Evolutionary conservation across 2,888 invertebrate genomes (phyloP), one percentile per base, ranked within the genome.

Genomic region (Achlya flavicornis): DNA sequence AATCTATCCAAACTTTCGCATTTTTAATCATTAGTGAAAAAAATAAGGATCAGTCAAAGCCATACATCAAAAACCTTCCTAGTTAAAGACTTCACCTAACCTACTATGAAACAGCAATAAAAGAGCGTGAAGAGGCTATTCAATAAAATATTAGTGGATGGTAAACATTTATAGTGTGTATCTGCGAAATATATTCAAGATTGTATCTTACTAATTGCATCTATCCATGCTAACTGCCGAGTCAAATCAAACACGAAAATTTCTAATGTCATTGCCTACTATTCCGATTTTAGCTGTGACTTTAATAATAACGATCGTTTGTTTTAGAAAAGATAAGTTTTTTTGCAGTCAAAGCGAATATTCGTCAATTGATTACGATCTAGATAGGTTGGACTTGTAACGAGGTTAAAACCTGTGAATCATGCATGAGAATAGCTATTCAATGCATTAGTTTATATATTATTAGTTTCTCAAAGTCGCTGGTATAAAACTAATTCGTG

Each of bases 151-250:
- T 7, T n/a, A 46, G 66, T 64, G 46, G 65, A 62, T 67, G 68
- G 43, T 19, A 60, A 41, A 60, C 26, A 35, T 26, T 12, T 60
- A 41, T 41, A 14, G 41, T 26, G 53, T 57, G 12, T 38, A 61
- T 62, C 64, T 63, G 68, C 53, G 61, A 66, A 69, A 64, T 66
- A 65, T 65, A 72, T 75, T 74, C 68, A 71, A 74, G 79, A 82
- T 81, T 71, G 67, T 75, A 82, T 83, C 77, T 74, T 68, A 69
- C 66, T 80, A 80, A 84, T 82, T 80, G 70, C 69, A 70, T 64
- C 61, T 71, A 63, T 61, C 61, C 62, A 59, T 64, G 64, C 61
- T 59, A 35, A 41, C 58, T 64, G 62, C 61, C 66, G 66, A 58
- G 63, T 63, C 62, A 66, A 69, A 66, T 75, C 71, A 72, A 74